Percentiles rank a stretch among this genome's conserved stretches.
These are phyloP conservation scores for Acanthochromis polyacanthus DNA, from an alignment of 2,113 vertebrate species.

Conservation along the genomic window DNA sequence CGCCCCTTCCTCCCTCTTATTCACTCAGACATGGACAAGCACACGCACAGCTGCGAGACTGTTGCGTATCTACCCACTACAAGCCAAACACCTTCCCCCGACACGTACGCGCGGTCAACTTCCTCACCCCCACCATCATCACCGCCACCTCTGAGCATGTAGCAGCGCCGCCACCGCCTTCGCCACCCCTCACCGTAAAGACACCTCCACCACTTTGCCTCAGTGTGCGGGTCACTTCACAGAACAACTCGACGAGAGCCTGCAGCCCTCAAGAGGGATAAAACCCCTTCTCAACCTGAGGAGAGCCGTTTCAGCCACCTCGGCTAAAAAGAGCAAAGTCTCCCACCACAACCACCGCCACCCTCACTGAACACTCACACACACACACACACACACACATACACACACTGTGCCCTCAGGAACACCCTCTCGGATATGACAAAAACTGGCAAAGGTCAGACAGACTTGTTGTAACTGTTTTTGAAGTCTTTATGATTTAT, in stretches of 20 bases:
- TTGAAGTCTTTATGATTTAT: conserved; percentile 12
- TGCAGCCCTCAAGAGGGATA: conserved; percentile 70
- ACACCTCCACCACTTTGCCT: conserved; percentile 84
- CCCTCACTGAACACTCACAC: not conserved
- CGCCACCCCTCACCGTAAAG: conserved; percentile 57
- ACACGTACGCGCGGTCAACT: not conserved
- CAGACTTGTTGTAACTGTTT: conserved; percentile 25
- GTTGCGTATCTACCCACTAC: conserved; percentile 37
- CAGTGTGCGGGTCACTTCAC: conserved; percentile 83
- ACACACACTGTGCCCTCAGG: conserved; percentile 32
- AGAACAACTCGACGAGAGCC: conserved; percentile 71
- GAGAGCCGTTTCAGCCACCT: conserved; percentile 62
- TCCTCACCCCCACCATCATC: conserved; percentile 29
- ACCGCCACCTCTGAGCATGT: conserved; percentile 53
- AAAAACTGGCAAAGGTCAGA: conserved; percentile 62
- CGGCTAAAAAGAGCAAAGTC: conserved; percentile 48
- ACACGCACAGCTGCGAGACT: conserved; percentile 81
- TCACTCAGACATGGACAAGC: conserved; percentile 76
- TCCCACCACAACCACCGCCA: not conserved
- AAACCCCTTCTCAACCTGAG: conserved; percentile 51
- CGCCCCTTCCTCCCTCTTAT: conserved; percentile 59
- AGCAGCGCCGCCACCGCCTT: conserved; percentile 50
- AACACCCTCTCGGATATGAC: conserved; percentile 46
- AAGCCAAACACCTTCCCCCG: conserved; percentile 31
- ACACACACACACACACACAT: conserved; percentile 23